Evolutionary conservation across 2,888 invertebrate genomes (phyloP).

Genomic region (Aromia moschata): DNA sequence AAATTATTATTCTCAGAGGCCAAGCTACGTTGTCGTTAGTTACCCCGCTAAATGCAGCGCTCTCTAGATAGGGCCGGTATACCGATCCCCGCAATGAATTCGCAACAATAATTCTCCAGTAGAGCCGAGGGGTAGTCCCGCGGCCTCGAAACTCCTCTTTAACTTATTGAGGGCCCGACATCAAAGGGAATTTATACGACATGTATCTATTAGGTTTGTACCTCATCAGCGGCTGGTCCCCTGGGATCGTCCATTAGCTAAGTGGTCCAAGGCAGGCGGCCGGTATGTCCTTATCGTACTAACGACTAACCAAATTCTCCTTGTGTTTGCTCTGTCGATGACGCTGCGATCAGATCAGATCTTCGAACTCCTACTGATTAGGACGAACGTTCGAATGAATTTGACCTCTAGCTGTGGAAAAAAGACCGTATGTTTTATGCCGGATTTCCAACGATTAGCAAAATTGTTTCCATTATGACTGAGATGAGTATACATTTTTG

Average conservation of each 20-base stretch:
- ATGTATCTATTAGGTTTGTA: conserved; percentile 45
- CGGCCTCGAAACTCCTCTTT: conserved; percentile 30
- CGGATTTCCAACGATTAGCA: no score
- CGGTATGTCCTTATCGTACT: conserved; percentile 22
- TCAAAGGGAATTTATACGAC: conserved; percentile 44
- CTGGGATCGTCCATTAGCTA: conserved; percentile 35
- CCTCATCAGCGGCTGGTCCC: conserved; percentile 33
- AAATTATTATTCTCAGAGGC: no score
- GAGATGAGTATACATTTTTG: no score
- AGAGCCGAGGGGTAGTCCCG: conserved; percentile 15
- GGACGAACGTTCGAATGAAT: no score
- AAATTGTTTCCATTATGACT: no score
- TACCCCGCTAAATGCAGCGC: not conserved
- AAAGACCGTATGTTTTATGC: no score
- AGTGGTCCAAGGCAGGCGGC: conserved; percentile 32
- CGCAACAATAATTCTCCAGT: conserved; percentile 12
- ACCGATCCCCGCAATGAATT: conserved; percentile 14
- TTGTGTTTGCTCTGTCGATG: no score
- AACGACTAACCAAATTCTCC: no score
- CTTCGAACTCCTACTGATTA: no score
- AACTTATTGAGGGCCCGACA: conserved; percentile 41
- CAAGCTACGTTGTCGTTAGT: no score
- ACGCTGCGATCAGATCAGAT: no score
- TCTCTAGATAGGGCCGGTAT: not conserved
- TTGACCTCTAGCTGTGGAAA: no score